Evolutionary conservation across 1,140 invertebrate genomes (phyloP), one percentile per base, ranked within the genome.

Genomic region (Rhynchophorus ferrugineus): DNA sequence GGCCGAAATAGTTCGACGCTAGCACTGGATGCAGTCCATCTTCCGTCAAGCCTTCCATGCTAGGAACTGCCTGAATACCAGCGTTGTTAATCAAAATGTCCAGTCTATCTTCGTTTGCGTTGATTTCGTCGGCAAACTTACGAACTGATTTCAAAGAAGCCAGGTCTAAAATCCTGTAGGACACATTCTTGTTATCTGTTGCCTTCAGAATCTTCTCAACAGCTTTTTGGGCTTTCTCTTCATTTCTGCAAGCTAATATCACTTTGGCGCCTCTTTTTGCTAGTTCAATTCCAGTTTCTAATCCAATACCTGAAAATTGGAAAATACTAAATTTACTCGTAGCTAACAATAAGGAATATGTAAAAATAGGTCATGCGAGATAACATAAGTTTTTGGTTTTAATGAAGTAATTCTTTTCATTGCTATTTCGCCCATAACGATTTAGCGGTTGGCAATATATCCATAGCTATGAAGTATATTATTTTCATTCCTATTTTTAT

Each of bases 81-180:
- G 81, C 82, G 63, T 84, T 85, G 55, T 83, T 83, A 1, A 85
- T 72, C 7, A 85, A 64, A 11, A 84, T 74, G 58, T 85, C 78
- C 16, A 85, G 57, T 54, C 75, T 72, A 1, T 64, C 51, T 59
- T 80, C 77, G 7, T 65, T 65, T 6, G 59, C 58, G 19, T 71
- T 67, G 3, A 79, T 67, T 20, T 74, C 64, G 1, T 71, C 58
- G 0, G 73, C 73, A 39, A 78, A 78, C 21, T 66, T 61, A 20
- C 76, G 60, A 0, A 79, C 67, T 0, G 75, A 78, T 1, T 54
- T 51, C 3, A 79, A 60, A 2, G 72, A 75, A 0, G 66, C 63
- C 19, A 79, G 60, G 57, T 80, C 77, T 2, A 46, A n/a, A 35
- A 43, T 43, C 20, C 21, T 44, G 42, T 24, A 44, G 42, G 21